phyloP scores from a whole-genome alignment of 2,113 vertebrate genomes.

The Delphinus delphis region DNA sequence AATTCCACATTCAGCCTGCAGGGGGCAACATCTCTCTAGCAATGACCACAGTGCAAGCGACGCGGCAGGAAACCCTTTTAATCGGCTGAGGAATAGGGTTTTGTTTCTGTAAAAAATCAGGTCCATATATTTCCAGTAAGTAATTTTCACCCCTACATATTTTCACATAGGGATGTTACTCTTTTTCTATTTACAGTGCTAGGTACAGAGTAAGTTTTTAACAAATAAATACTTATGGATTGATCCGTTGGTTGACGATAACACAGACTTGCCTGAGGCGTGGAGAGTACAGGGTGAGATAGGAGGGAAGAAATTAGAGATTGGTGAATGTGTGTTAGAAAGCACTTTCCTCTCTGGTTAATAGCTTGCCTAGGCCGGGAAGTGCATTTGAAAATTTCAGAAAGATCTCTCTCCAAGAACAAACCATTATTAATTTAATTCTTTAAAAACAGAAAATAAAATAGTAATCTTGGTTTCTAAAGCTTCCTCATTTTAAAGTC shows the following conservation, averaged over 20 bases:
- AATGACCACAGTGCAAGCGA: background rate
- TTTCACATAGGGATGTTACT: background rate
- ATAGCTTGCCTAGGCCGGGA: background rate
- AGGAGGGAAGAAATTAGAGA: background rate
- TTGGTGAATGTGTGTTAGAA: background rate
- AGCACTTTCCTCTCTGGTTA: constrained; percentile 13
- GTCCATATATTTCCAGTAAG: constrained; percentile 13
- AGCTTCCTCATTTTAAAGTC: constrained; percentile 17
- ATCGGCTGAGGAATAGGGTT: constrained; percentile 34
- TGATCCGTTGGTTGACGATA: background rate
- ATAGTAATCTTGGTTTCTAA: background rate
- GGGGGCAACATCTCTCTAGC: background rate
- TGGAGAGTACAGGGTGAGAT: background rate
- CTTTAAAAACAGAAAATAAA: constrained; percentile 39
- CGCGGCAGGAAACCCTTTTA: background rate
- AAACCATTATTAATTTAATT: constrained; percentile 1
- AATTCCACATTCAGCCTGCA: background rate
- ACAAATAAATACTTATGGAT: constrained; percentile 4
- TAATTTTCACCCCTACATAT: background rate
- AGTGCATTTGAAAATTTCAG: background rate
- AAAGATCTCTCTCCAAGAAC: constrained; percentile 27
- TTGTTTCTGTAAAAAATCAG: background rate
- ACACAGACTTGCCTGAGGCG: background rate
- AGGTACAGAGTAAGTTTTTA: background rate
- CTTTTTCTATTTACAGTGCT: background rate